A percentile compares a stretch with the other conserved stretches of the same genome.
phyloP scores from a whole-genome alignment of 2,888 invertebrate genomes.

The Cryptocheilus praepositus region DNA sequence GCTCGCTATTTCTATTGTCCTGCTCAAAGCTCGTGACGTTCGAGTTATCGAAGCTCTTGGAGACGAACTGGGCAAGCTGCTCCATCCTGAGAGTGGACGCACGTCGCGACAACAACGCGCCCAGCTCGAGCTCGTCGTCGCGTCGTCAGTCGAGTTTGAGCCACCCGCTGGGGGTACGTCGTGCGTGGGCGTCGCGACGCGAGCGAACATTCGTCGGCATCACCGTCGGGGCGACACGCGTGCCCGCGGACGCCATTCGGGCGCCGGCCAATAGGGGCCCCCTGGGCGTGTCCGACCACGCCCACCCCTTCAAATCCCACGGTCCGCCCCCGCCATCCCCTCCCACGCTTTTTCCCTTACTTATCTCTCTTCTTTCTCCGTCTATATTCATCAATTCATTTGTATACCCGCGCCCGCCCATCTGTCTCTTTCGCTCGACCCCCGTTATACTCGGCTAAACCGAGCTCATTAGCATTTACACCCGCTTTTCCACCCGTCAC shows the following conservation, averaged over 20 bases:
- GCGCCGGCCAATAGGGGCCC: slow-evolving; percentile 45
- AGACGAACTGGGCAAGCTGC: slow-evolving; percentile 93
- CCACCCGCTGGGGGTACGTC: not conserved
- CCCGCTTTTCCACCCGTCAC: slow-evolving; percentile 54
- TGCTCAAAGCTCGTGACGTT: slow-evolving; percentile 30
- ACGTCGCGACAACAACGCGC: slow-evolving; percentile 45
- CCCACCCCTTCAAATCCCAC: slow-evolving; percentile 28
- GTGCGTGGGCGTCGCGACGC: slow-evolving; percentile 3
- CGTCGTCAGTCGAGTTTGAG: slow-evolving; percentile 12
- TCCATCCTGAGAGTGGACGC: slow-evolving; percentile 80
- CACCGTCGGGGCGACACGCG: slow-evolving; percentile 51
- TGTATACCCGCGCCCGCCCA: not conserved
- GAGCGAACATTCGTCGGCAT: slow-evolving; percentile 8
- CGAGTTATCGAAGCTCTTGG: slow-evolving; percentile 83
- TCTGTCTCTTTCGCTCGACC: slow-evolving; percentile 6
- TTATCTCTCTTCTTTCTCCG: slow-evolving; percentile 7
- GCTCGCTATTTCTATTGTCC: slow-evolving; percentile 35
- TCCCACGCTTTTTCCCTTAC: slow-evolving; percentile 13
- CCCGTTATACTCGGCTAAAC: slow-evolving; percentile 32
- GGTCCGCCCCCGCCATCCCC: not conserved
- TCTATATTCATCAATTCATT: slow-evolving; percentile 5
- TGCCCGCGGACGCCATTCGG: slow-evolving; percentile 55
- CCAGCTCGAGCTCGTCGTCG: slow-evolving; percentile 45
- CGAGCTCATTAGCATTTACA: slow-evolving; percentile 67
- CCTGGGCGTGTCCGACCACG: slow-evolving; percentile 37